Base-by-base conservation (phyloP, 2,888 invertebrate species). In the Eumacrocentrus americanus region DNA sequence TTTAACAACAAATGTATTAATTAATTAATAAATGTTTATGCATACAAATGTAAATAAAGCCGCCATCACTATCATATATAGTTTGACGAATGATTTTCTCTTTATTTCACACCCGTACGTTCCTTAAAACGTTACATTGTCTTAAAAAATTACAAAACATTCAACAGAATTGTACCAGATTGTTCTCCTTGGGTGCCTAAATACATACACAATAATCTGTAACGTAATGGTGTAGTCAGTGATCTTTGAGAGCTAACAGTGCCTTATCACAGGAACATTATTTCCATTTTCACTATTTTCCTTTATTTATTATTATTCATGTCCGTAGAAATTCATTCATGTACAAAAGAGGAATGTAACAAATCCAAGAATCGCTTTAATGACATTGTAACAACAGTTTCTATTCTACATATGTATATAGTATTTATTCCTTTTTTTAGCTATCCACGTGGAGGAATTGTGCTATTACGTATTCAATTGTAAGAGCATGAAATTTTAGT, bases 91-190 rank as follows among this genome's bases (percentile, higher is more conserved):
- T n/a, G 12, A 23, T 59, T 38, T 62, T 67, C 61, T 65, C 66
- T 71, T 75, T 73, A 74, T 72, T 71, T 55, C 59, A 47, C 47
- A 63, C 63, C 64, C 63, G 63, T 63, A 67, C 64, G 59, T 62
- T 61, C 63, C 66, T 59, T 57, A 46, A 48, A 52, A 55, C 56
- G 59, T 60, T n/a, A n/a, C n/a, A n/a, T n/a, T 69, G 58, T 67
- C 59, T 70, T 72, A 73, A 70, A 74, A 69, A 73, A 66, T 72
- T 76, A 71, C 72, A 72, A 72, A 75, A 75, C 70, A 69, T 68
- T 48, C 58, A 47, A 58, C 57, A 63, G 61, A 61, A 51, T 56
- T 60, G 6, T 9, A 3, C 5, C 6, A 40, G 18, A 40, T 40
- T 14, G 38, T 40, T 16, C 7, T 16, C 9, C 18, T 40, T 40